Evolutionary conservation across 2,113 vertebrate genomes (phyloP), one percentile per base, ranked within the genome.

Genomic region (Isurus oxyrinchus): DNA sequence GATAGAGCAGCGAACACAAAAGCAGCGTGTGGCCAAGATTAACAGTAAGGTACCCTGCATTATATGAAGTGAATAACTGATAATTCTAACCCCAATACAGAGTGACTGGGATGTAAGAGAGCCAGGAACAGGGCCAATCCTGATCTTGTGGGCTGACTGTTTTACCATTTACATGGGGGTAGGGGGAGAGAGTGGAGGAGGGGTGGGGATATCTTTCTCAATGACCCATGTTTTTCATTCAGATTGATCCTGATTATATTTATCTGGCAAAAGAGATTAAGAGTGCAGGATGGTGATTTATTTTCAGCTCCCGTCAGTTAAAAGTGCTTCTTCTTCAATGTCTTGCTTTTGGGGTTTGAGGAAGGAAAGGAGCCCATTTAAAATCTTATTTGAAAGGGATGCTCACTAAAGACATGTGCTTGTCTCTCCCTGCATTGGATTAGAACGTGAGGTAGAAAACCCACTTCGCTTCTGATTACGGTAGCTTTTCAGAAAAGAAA

Each of bases 1-100:
- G 97, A 97, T 96, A 96, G 97, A 97, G 96, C 98, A 96, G 97
- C 97, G 97, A 96, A 76, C 96, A 91, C 97, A 97, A 96, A 97
- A 97, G 97, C 96, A 97, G 97, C 97, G 96, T 97, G 98, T 98
- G 97, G 97, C 97, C 97, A 98, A 97, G 97, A 97, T 98, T 97
- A 98, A 98, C 97, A 98, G 98, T 97, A 98, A 98, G 98, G 98
- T 98, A 98, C 97, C 97, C 97, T 96, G 97, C 96, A 97, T 97
- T 96, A 72, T 61, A 69, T 35, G 44, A 40, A 72, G 66, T 69
- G 25, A 95, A 72, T 69, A 69, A 67, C 67, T 69, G 40, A 44
- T 49, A 13, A 95, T 67, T 53, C 66, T 95, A 35, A 91, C 8
- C 57, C 16, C 35, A 91, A 6, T 57, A 19, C 57, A 40, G 90